These are phyloP conservation scores for Spilosoma lubricipeda DNA, from an alignment of 2,888 invertebrate species.

Conservation along the genomic window DNA sequence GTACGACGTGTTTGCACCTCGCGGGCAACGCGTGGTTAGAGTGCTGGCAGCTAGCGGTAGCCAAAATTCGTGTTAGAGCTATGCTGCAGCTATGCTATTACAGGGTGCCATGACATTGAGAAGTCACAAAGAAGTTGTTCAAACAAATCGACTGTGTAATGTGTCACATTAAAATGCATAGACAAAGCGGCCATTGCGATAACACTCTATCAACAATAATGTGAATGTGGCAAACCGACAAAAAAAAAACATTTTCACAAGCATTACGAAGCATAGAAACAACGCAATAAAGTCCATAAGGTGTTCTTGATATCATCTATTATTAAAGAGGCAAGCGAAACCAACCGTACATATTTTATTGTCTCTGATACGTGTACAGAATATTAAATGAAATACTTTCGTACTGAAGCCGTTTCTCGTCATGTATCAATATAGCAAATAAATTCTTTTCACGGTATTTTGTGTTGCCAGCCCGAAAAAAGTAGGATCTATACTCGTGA, in stretches of 20 bases:
- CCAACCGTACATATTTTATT: constrained; percentile 10
- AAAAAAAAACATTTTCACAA: constrained; percentile 3
- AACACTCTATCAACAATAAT: neutral
- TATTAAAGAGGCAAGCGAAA: constrained; percentile 9
- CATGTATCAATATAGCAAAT: constrained; percentile 6
- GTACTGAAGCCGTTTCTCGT: neutral
- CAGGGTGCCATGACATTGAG: no score
- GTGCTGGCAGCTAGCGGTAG: no score
- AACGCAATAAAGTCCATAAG: constrained; percentile 3
- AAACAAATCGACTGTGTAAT: neutral
- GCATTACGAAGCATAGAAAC: neutral
- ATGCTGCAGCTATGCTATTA: no score
- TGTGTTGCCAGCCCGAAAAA: neutral
- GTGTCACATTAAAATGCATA: neutral
- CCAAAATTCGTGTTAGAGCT: no score
- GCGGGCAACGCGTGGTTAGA: no score
- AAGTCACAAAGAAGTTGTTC: no score
- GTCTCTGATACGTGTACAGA: constrained; percentile 5
- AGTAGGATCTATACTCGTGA: neutral
- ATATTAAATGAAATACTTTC: constrained; percentile 8
- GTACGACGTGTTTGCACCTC: no score
- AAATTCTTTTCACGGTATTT: neutral
- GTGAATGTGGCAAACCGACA: neutral
- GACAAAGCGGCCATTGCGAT: neutral
- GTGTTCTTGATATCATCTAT: constrained; percentile 12